These are phyloP conservation scores for Dunckerocampus dactyliophorus DNA, from an alignment of 2,113 vertebrate genomes.

Conservation along the genomic window DNA sequence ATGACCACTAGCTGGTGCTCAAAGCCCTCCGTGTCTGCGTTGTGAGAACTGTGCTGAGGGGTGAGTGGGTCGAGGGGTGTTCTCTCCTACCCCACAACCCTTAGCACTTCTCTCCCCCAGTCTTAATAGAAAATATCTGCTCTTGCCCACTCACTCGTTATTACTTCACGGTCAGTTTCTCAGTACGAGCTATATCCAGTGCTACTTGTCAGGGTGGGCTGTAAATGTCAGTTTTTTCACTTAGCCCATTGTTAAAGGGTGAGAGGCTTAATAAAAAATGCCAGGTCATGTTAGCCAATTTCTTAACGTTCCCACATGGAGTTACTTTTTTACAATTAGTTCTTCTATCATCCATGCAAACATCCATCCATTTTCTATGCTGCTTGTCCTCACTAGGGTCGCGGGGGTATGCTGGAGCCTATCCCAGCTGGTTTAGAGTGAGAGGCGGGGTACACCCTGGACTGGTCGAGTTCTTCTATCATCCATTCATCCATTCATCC, in stretches of 20 bases:
- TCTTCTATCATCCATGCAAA: neutral
- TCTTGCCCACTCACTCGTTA: constrained; percentile 48
- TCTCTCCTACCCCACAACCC: constrained; percentile 40
- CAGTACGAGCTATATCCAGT: constrained; percentile 43
- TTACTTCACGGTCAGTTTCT: constrained; percentile 61
- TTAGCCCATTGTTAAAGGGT: constrained; percentile 70
- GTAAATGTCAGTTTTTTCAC: constrained; percentile 72
- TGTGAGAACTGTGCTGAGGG: constrained; percentile 12
- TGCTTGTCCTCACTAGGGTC: too few species aligned
- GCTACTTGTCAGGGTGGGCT: constrained; percentile 60
- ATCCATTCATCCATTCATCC: too few species aligned
- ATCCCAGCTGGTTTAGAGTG: too few species aligned
- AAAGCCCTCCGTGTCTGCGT: constrained; percentile 55
- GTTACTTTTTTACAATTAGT: constrained; percentile 26
- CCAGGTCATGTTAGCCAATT: constrained; percentile 48
- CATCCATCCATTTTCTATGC: too few species aligned
- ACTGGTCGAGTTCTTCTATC: too few species aligned
- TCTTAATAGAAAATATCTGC: constrained; percentile 66
- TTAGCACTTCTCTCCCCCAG: constrained; percentile 45
- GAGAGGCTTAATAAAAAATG: constrained; percentile 59
- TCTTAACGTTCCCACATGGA: constrained; percentile 19
- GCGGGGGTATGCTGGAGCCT: too few species aligned
- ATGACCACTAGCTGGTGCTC: constrained; percentile 80
- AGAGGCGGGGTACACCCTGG: too few species aligned
- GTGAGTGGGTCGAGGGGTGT: constrained; percentile 6